These are phyloP conservation scores for Paracyclopina nana DNA, from an alignment of 1,140 invertebrate species.

Conservation along the genomic window DNA sequence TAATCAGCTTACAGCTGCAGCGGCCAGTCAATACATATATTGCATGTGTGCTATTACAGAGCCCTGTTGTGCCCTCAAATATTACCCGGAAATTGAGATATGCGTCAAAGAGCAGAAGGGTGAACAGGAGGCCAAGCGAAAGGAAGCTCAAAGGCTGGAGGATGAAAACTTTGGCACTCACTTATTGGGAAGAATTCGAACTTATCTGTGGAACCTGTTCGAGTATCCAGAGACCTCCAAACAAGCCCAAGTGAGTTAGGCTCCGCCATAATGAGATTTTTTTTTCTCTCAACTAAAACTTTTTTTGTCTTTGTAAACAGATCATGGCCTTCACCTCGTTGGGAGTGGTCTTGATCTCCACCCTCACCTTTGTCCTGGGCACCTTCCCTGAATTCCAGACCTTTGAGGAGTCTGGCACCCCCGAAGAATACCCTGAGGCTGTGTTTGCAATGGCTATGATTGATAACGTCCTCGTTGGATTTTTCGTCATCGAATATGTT, in stretches of 20 bases:
- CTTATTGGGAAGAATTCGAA: slow-evolving; percentile 1
- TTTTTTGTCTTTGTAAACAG: background rate
- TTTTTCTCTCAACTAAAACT: background rate
- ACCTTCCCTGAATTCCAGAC: slow-evolving; percentile 12
- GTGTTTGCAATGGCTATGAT: slow-evolving; percentile 3
- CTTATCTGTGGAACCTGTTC: slow-evolving; percentile 12
- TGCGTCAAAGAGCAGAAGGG: slow-evolving; percentile 16
- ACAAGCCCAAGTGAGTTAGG: slow-evolving; percentile 2
- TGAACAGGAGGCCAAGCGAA: slow-evolving; percentile 11
- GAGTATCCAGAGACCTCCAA: slow-evolving; percentile 14
- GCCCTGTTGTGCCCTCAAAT: slow-evolving; percentile 9
- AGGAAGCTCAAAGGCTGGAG: slow-evolving; percentile 13
- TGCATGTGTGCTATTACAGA: background rate
- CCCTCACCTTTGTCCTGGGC: slow-evolving; percentile 15
- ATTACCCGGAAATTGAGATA: slow-evolving; percentile 14
- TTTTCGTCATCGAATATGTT: slow-evolving; percentile 12
- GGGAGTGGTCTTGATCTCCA: slow-evolving; percentile 12
- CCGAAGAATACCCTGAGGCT: slow-evolving; percentile 5
- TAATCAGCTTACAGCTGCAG: too few species aligned
- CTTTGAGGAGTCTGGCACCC: background rate
- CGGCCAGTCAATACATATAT: too few species aligned
- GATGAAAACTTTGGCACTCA: slow-evolving; percentile 12
- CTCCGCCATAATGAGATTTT: background rate
- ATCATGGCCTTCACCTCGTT: slow-evolving; percentile 7
- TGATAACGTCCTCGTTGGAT: slow-evolving; percentile 2